Percentiles rank a stretch among this genome's conserved stretches.
These are phyloP conservation scores for Parnassius smintheus DNA, from an alignment of 2,888 invertebrate species.

Conservation along the genomic window DNA sequence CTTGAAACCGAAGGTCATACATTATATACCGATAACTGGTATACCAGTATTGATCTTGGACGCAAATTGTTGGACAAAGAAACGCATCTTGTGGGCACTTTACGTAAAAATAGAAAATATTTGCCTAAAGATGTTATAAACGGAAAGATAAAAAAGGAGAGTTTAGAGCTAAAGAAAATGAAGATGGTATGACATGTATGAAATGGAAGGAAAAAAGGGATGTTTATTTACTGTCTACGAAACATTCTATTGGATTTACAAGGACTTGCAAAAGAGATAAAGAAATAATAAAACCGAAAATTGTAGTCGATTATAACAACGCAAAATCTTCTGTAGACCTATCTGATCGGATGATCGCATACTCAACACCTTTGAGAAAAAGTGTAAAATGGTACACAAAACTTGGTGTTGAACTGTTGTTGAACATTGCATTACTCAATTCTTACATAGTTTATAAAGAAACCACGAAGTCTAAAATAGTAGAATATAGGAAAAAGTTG, in stretches of 20 bases:
- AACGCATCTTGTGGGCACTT: not conserved
- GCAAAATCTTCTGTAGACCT: conserved; percentile 20
- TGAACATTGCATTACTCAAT: conserved; percentile 38
- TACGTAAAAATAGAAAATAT: not conserved
- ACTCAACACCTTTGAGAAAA: conserved; percentile 35
- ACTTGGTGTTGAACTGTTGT: conserved; percentile 36
- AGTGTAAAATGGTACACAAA: conserved; percentile 43
- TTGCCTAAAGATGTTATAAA: not conserved
- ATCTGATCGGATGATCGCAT: conserved; percentile 25
- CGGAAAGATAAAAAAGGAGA: conserved; percentile 21
- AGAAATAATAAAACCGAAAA: conserved; percentile 20
- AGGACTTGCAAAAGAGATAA: conserved; percentile 13
- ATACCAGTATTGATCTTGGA: not conserved
- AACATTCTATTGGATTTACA: too few relatives aligned
- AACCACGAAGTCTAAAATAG: conserved; percentile 29
- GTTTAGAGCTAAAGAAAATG: conserved; percentile 26
- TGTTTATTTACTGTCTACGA: not conserved
- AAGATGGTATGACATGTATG: conserved; percentile 22
- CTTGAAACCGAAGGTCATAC: too few relatives aligned
- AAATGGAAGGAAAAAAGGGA: not conserved
- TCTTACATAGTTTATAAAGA: conserved; percentile 31
- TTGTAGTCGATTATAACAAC: conserved; percentile 19
- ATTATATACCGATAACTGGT: conserved; percentile 7
- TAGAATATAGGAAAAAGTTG: conserved; percentile 26
- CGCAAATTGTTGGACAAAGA: not conserved